Evolutionary conservation across 2,888 invertebrate species (phyloP).

Genomic region (Myopa testacea): DNA sequence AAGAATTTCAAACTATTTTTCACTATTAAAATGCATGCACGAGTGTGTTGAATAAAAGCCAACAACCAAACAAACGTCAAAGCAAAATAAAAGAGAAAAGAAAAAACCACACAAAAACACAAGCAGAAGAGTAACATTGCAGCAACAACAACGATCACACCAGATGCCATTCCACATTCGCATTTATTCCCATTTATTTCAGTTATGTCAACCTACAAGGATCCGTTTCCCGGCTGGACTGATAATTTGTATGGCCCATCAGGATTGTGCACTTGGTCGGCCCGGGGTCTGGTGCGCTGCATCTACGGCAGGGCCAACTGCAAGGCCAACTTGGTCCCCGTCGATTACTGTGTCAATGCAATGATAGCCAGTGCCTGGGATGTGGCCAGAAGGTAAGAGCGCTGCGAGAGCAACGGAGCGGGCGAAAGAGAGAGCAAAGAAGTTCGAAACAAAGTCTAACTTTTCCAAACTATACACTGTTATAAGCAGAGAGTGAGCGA

Average conservation of each 20-base stretch:
- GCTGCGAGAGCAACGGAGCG: no score
- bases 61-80: neutral
- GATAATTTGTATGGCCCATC: conserved; percentile 69
- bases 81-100: neutral
- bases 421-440: neutral
- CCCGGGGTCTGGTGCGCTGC: conserved; percentile 66
- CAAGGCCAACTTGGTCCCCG: conserved; percentile 68
- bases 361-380: conserved; percentile 69
- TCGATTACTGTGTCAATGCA: conserved; percentile 69
- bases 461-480: neutral
- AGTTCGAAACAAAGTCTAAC: neutral
- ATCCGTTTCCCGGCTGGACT: conserved; percentile 69
- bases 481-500: neutral
- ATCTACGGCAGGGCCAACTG: conserved; percentile 64
- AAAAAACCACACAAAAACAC: neutral
- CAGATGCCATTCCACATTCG: conserved; percentile 33
- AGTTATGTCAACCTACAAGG: conserved; percentile 69
- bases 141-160: conserved; percentile 10
- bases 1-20: conserved; percentile 42
- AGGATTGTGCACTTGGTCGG: conserved; percentile 67
- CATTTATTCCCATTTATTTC: conserved; percentile 64
- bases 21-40: conserved; percentile 37
- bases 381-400: conserved; percentile 63
- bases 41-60: neutral
- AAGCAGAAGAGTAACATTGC: neutral